Conservation (phyloP, 2,113 vertebrate genomes). For the Dromas ardeola region DNA sequence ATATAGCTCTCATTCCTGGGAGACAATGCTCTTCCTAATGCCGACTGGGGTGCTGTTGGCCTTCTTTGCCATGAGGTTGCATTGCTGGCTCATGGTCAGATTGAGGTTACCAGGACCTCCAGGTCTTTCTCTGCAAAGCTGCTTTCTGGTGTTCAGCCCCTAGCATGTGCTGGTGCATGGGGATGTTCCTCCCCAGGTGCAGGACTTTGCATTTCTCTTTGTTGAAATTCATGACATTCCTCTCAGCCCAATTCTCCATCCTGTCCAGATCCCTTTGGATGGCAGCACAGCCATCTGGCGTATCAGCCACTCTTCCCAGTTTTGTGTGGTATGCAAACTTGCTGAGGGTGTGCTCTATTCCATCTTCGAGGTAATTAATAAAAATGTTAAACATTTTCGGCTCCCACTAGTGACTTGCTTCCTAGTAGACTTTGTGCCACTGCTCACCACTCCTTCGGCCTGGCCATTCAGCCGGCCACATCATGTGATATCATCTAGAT, state of each 20-base stretch:
- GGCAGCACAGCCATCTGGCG: not conserved
- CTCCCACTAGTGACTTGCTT: not conserved
- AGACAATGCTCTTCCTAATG: not conserved
- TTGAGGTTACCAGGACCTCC: not conserved
- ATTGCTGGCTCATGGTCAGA: not conserved
- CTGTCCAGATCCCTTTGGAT: not conserved
- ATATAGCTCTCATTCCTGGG: not conserved
- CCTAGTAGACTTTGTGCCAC: not conserved
- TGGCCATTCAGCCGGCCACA: not conserved
- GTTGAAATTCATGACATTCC: not conserved
- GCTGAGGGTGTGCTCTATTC: not conserved
- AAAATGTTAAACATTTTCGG: not conserved
- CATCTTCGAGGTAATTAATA: not conserved
- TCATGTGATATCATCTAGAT: not conserved
- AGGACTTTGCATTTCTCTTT: not conserved
- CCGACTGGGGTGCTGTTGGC: not conserved
- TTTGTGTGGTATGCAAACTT: not conserved
- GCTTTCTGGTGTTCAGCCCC: not conserved
- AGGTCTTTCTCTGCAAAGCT: not conserved
- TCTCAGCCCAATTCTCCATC: not conserved
- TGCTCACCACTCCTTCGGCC: not conserved
- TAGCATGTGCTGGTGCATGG: not conserved
- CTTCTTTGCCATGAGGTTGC: not conserved
- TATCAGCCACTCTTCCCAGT: not conserved
- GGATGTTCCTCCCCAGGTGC: not conserved